phyloP scores from a whole-genome alignment of 2,797 vertebrate genomes.

The Parauchenoglanis ngamensis region DNA sequence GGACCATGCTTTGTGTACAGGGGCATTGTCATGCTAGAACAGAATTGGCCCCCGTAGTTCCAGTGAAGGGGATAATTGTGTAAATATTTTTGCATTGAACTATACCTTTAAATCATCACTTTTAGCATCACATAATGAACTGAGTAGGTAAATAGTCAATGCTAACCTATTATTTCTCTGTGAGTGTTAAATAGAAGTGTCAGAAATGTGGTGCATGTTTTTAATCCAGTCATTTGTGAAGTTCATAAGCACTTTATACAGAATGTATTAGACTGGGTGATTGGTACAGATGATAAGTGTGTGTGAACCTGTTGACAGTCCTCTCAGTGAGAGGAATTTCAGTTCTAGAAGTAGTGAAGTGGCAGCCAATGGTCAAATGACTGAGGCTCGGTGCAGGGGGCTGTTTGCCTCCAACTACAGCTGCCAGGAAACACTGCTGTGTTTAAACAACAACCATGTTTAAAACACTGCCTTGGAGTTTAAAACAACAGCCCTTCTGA shows the following conservation, averaged over 20 bases:
- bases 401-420: slow-evolving; percentile 61
- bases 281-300: slow-evolving; percentile 1
- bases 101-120: too few relatives aligned
- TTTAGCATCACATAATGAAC: background rate
- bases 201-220: background rate
- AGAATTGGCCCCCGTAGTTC: background rate
- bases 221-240: background rate
- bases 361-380: slow-evolving; percentile 47
- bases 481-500: slow-evolving; percentile 47
- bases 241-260: background rate
- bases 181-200: background rate
- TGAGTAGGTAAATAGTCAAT: background rate
- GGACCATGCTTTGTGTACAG: background rate
- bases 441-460: slow-evolving; percentile 23
- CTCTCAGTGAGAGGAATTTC: slow-evolving; percentile 28
- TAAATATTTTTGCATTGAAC: background rate
- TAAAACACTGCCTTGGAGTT: slow-evolving; percentile 59
- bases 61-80: background rate
- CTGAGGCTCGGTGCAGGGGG: slow-evolving; percentile 66
- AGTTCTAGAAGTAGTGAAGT: slow-evolving; percentile 21
- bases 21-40: background rate
- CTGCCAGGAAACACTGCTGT: slow-evolving; percentile 65
- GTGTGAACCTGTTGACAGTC: slow-evolving; percentile 27
- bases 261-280: background rate
- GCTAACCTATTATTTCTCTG: background rate